Evolutionary conservation across 2,797 vertebrate genomes (phyloP), one percentile per base, ranked within the genome.

Genomic region (Lutjanus argentimaculatus): DNA sequence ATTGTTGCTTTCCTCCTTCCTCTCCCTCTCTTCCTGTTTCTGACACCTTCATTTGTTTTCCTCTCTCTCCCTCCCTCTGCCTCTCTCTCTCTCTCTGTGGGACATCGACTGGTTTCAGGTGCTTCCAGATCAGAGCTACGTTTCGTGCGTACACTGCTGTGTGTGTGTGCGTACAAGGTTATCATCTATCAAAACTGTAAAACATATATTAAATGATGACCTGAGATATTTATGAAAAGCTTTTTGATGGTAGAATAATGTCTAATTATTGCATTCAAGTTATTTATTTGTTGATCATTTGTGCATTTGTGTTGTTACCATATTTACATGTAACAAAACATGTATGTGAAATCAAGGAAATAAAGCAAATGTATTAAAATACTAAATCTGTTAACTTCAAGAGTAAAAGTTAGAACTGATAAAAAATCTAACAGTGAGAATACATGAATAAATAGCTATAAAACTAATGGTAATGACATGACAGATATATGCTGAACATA

Each of bases 41-140:
- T 88, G 88, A 92, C 89, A 87, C 86, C 79, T 88, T 83, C 83
- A 91, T 93, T 86, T 88, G 79, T 91, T 90, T 77, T 76, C 84
- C 69, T 86, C 72, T 49, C 65, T 55, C 58, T 48, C 63, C 69
- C 17, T 46, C 56, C 53, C 30, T 15, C 45, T n/a, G 21, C 51
- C 67, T 55, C 62, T 78, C 68, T 43, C 64, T 55, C 53, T 55
- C 45, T 49, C 43, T 67, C 40, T 46, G 79, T 15, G 2, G 77
- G 79, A 82, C 55, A 74, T 61, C 66, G 88, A 85, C 56, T 63
- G 51, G 46, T 80, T 86, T 86, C 71, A 90, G 82, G 72, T 80
- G 72, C 75, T 69, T 43, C 64, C 40, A 80, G 36, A 77, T 76
- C 61, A 77, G 21, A 64, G 36, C 22, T 25, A 53, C 51, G 81